Base-by-base conservation (phyloP, 2,888 invertebrate genomes). In the Hirtodrosophila cameraria region DNA sequence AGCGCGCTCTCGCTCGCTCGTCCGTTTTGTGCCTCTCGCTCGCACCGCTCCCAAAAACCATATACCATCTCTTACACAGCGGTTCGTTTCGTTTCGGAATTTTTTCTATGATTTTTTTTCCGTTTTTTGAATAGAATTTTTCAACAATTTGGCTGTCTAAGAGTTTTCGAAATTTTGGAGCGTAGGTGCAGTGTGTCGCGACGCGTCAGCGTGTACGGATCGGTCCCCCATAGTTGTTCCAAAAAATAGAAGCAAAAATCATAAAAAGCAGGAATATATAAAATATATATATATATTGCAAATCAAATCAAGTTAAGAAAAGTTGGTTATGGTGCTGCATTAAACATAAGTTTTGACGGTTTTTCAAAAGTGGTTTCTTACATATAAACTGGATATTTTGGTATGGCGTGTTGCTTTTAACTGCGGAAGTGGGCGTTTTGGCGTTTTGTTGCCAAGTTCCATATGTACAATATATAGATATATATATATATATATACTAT, bases 151-250 rank as follows among this genome's bases (percentile, higher is more conserved):
- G 57, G 66, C 49, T 50, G 86, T 80, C 82, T 81, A 69, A 75
- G 81, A 75, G 85, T 71, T 84, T 84, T 86, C 64, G 50, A 82
- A 88, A 88, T 86, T 88, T 86, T 89, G 88, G 90, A 90, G 90
- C 90, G 90, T 90, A 90, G 90, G 89, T 90, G 90, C 90, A 90
- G 90, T 90, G 87, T 86, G 88, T 89, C 89, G 89, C 88, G 88
- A 69, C 87, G 89, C 90, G 89, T 82, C 78, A 81, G 58, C 79
- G 68, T 81, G 85, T 68, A 61, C 86, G 65, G 75, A 76, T 73
- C 77, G 68, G 63, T 64, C 38, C 69, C 60, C 55, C 57, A 82
- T 59, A 73, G 39, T 52, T 62, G 38, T 39, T 30, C 11, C 46
- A 31, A 27, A 52, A 45, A 7, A 25, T 27, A 16, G 12, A 3